Conservation (phyloP, 2,113 vertebrate genomes). For the Paradoxurus hermaphroditus region DNA sequence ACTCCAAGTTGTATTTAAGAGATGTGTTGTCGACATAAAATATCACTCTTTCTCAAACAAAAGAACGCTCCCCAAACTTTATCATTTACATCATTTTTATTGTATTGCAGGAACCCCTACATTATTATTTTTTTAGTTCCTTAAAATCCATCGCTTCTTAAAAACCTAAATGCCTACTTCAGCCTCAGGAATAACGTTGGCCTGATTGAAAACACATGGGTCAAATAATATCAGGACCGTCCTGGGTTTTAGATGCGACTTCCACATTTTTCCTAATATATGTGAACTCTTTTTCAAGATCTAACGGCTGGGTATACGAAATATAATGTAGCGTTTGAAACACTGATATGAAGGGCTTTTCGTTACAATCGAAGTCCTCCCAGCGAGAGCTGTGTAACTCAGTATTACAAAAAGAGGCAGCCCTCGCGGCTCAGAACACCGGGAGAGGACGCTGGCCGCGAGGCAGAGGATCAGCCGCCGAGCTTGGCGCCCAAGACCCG, state of each 20-base stretch:
- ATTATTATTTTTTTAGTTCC: background rate
- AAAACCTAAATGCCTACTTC: background rate
- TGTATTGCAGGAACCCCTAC: background rate
- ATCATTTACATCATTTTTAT: background rate
- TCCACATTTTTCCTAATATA: background rate
- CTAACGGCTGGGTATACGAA: background rate
- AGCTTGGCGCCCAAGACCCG: background rate
- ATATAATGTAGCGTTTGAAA: background rate
- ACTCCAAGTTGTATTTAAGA: background rate
- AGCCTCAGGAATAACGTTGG: background rate
- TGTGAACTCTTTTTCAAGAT: background rate
- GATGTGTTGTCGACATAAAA: background rate
- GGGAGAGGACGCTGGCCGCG: accelerated
- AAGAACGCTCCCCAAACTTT: background rate
- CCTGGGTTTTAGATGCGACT: background rate
- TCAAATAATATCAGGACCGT: background rate
- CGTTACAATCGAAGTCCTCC: background rate
- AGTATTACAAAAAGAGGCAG: background rate
- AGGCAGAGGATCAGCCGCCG: background rate
- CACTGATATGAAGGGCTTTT: background rate
- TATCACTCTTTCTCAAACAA: background rate
- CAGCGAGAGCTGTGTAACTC: background rate
- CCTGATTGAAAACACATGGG: background rate
- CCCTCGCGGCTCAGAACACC: background rate
- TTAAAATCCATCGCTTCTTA: background rate